Evolutionary conservation across 2,113 vertebrate genomes (phyloP), one percentile per base, ranked within the genome.

Genomic region (Arothron firmamentum): DNA sequence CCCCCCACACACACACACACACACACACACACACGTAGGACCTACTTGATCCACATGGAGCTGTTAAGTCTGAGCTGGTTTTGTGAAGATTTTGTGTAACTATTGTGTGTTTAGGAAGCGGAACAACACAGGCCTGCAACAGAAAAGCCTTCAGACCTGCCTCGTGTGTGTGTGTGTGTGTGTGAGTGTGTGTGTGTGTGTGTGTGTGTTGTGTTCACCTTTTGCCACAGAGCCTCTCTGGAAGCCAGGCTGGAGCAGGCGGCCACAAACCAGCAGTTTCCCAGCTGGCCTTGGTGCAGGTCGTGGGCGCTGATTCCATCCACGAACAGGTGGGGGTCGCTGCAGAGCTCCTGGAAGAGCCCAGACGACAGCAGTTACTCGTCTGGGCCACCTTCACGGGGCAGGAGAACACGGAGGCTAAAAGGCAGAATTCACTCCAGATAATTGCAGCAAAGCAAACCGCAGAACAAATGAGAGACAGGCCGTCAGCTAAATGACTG

Each of bases 211-310:
- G 1, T 11, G 34, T 11, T 92, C 76, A 96, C 95, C 87, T 96
- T 98, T 56, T 96, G 94, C 96, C 96, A 97, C 20, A 97, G 80
- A 0, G 91, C 88, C 58, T 96, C 94, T 2, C 94, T 91, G 66
- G 94, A 96, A 0, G 95, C 94, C 25, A 97, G 80, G 0, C 94
- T 94, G 0, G 96, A 96, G 67, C 95, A 97, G 38, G 96, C 96
- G 0, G 96, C 96, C 51, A 98, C 94, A 0, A 98, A 98, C 96
- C 96, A 98, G 81, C 96, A 98, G 90, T 98, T 98, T n/a, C 96
- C 96, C 2, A 97, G 91, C 76, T 96, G 94, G 18, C 95, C 96
- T 86, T 97, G 96, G 81, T 98, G 94, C 50, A 97, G 81, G 65
- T 97, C 95, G 0, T 97, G 95, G 15, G 94, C 94, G 59, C 95